Evolutionary conservation across 2,797 vertebrate species (phyloP).

Genomic region (Ispidina lecontei): DNA sequence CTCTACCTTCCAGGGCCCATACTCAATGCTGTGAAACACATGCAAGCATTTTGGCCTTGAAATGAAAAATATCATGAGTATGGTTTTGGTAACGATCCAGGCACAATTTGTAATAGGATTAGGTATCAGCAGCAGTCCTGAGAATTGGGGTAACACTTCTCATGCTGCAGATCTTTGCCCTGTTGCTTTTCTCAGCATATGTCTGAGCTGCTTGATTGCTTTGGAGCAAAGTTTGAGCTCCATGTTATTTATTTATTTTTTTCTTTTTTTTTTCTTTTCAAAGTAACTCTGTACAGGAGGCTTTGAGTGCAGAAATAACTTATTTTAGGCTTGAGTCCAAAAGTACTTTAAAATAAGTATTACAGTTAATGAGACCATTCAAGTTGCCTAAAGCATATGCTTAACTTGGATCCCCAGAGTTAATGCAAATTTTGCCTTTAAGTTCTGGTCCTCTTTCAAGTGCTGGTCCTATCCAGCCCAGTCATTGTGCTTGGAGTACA

Average conservation of each 20-base stretch:
- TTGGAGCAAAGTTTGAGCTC: neutral
- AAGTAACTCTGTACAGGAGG: neutral
- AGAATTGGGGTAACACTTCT: neutral
- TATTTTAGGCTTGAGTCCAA: neutral
- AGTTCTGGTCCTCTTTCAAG: neutral
- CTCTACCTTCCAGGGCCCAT: accelerated
- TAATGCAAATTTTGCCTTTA: neutral
- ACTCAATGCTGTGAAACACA: neutral
- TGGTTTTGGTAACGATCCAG: neutral
- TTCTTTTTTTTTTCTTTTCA: neutral
- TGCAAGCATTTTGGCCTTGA: accelerated
- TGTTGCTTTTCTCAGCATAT: accelerated
- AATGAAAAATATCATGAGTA: neutral
- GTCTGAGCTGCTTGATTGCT: neutral
- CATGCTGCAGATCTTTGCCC: neutral
- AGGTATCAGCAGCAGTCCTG: neutral
- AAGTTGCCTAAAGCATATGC: neutral
- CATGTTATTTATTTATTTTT: neutral
- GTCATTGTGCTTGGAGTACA: neutral
- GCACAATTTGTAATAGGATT: neutral
- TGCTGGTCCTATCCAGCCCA: neutral
- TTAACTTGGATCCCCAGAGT: neutral
- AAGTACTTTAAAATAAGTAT: neutral
- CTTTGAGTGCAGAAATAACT: neutral
- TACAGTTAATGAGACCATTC: neutral